A percentile compares a stretch with the other conserved stretches of the same genome.
Evolutionary conservation across 2,797 vertebrate genomes (phyloP).

Genomic region (Eidolon dupreanum): DNA sequence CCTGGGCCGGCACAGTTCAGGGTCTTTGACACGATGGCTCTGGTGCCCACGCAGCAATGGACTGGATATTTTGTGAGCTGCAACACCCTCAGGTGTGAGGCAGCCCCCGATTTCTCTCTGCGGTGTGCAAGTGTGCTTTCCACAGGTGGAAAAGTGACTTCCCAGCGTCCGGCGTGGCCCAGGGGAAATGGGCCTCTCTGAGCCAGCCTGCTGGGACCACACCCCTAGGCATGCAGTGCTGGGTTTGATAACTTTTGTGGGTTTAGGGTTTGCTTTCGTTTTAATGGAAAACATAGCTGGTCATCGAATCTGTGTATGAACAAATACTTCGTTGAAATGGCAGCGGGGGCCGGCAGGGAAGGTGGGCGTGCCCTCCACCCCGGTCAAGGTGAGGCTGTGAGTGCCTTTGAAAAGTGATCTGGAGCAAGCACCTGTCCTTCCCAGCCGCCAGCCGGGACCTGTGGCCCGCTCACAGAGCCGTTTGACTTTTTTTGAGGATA

Average conservation of each 20-base stretch:
- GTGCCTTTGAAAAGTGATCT: conserved; percentile 21
- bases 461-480: conserved; percentile 9
- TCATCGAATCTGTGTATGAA: neutral
- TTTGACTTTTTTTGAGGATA: conserved; percentile 73
- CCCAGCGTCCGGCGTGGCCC: accelerated
- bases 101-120: neutral
- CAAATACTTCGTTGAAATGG: neutral
- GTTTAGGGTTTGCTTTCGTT: neutral
- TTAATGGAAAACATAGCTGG: neutral
- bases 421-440: neutral
- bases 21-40: neutral
- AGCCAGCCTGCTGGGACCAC: accelerated
- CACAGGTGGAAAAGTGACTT: neutral
- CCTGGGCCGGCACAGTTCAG: accelerated
- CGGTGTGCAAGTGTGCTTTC: neutral
- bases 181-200: neutral
- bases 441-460: neutral
- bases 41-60: accelerated
- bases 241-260: neutral
- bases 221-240: accelerated
- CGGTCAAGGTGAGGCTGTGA: neutral
- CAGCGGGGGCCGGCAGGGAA: neutral
- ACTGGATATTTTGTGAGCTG: neutral
- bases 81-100: neutral
- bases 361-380: neutral